Evolutionary conservation across 1,140 invertebrate genomes (phyloP).

Genomic region (Acromyrmex charruanus): DNA sequence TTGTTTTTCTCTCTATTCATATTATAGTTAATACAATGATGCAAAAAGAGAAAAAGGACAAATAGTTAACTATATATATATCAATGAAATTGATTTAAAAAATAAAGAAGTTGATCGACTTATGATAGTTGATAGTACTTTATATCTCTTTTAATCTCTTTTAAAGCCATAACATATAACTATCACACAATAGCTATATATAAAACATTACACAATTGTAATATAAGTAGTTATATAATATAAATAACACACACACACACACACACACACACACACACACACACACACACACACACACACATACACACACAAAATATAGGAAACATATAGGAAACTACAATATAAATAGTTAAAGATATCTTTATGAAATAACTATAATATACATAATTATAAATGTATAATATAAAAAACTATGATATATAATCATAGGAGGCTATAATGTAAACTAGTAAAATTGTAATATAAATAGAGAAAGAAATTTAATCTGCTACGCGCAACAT

Average conservation of each 20-base stretch:
- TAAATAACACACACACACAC: not conserved
- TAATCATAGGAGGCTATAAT: not conserved
- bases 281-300: too few species aligned
- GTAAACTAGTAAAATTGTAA: not conserved
- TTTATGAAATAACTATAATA: conserved; percentile 8
- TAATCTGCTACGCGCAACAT: not conserved
- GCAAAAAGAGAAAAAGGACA: not conserved
- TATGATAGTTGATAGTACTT: not conserved
- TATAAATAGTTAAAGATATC: conserved; percentile 4
- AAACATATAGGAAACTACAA: not conserved
- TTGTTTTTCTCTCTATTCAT: conserved; percentile 45
- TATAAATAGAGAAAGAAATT: conserved; percentile 46
- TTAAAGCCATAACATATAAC: not conserved
- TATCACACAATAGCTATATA: not conserved
- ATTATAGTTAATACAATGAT: conserved; percentile 18
- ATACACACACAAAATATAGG: too few species aligned
- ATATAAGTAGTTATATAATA: conserved; percentile 14
- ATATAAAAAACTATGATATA: not conserved
- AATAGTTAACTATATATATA: not conserved
- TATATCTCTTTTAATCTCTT: not conserved
- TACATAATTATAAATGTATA: conserved; percentile 5
- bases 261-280: too few species aligned
- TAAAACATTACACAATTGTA: conserved; percentile 6
- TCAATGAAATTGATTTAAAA: conserved; percentile 14
- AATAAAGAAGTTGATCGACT: not conserved